Evolutionary conservation across 2,888 invertebrate species (phyloP).

Genomic region (Oscheius sp.): DNA sequence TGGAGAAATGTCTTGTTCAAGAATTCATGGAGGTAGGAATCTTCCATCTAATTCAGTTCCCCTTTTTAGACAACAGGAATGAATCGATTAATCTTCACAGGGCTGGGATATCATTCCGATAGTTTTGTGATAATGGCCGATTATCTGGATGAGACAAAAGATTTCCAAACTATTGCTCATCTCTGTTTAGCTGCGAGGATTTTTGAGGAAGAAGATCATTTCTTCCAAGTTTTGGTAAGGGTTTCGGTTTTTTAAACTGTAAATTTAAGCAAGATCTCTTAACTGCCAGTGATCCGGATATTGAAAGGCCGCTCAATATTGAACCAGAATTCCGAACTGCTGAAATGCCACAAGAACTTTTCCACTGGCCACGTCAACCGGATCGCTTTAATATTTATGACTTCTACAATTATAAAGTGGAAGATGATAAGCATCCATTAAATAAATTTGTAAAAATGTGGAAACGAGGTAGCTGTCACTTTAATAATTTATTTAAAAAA

Average conservation of each 20-base stretch:
- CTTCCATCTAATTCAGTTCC: neutral
- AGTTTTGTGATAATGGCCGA: slow-evolving; percentile 2
- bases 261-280: slow-evolving; percentile 14
- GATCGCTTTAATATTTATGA: neutral
- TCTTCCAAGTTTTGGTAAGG: slow-evolving; percentile 3
- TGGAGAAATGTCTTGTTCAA: neutral
- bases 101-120: slow-evolving; percentile 15
- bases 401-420: neutral
- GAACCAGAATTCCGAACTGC: neutral
- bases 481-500: neutral
- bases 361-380: neutral
- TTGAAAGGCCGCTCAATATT: neutral
- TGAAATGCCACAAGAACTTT: slow-evolving; percentile 4
- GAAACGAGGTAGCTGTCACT: slow-evolving; percentile 9
- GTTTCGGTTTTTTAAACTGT: neutral
- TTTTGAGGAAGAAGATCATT: slow-evolving; percentile 16
- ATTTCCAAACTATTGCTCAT: slow-evolving; percentile 22
- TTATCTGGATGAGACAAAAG: slow-evolving; percentile 5
- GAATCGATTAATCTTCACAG: neutral
- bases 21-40: neutral
- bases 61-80: slow-evolving; percentile 1
- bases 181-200: neutral
- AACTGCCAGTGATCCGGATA: neutral
- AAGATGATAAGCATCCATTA: slow-evolving; percentile 9
- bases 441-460: neutral